Evolutionary conservation across 2,888 invertebrate genomes (phyloP).

Genomic region (Mesochorus sp.): DNA sequence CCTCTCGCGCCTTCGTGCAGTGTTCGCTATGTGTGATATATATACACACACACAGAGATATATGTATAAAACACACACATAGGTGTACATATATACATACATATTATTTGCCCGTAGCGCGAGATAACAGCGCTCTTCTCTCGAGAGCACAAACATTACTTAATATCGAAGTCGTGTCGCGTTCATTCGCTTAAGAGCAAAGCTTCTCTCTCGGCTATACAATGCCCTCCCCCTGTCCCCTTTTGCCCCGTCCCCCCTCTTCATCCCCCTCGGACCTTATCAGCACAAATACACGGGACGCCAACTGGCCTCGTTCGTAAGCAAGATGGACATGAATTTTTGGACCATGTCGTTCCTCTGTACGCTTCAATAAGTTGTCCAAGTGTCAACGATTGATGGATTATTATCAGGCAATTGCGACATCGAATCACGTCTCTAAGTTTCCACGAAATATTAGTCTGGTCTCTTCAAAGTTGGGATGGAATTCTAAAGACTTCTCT

Average conservation of each 20-base stretch:
- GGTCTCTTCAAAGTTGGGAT: too few species aligned
- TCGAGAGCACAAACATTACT: constrained; percentile 78
- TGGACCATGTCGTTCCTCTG: constrained; percentile 45
- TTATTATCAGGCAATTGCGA: constrained; percentile 1
- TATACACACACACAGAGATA: neutral
- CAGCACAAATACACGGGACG: constrained; percentile 73
- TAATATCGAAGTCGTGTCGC: constrained; percentile 77
- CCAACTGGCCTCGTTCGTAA: constrained; percentile 72
- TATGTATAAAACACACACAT: neutral
- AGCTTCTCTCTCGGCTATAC: constrained; percentile 51
- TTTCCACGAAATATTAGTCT: too few species aligned
- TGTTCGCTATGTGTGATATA: constrained; percentile 65
- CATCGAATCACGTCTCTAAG: too few species aligned
- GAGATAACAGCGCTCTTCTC: constrained; percentile 76
- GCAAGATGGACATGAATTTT: constrained; percentile 75
- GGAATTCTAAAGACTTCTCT: too few species aligned
- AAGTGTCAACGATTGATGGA: neutral
- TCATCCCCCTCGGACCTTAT: constrained; percentile 67
- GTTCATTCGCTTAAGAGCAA: constrained; percentile 56
- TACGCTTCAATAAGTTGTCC: constrained; percentile 16
- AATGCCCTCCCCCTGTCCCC: constrained; percentile 55
- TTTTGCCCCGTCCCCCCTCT: constrained; percentile 1
- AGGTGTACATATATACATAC: neutral
- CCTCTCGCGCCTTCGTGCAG: constrained; percentile 74
- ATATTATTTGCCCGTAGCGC: constrained; percentile 55